phyloP scores from a whole-genome alignment of 2,113 vertebrate species.

The Potamarius usumacintae region DNA sequence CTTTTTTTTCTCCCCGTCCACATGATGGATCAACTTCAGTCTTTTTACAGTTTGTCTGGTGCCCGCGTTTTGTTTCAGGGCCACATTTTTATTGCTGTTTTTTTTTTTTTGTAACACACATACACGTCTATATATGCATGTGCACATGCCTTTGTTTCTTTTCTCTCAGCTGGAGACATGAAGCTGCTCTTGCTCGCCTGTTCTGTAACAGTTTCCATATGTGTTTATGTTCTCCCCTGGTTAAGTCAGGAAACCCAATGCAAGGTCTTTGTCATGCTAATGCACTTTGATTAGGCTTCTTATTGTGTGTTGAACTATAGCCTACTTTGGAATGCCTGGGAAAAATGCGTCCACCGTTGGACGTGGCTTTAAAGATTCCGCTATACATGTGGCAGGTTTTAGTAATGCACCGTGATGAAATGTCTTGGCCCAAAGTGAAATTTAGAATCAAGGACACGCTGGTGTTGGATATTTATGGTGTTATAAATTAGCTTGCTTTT shows the following conservation, averaged over 20 bases:
- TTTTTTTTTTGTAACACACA: background rate
- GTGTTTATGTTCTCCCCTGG: constrained; percentile 10
- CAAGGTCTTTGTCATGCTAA: constrained; percentile 16
- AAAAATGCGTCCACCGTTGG: background rate
- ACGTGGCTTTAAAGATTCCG: constrained; percentile 17
- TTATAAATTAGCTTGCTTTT: background rate
- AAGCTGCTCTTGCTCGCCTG: constrained; percentile 3
- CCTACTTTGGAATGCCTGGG: background rate
- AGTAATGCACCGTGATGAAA: constrained; percentile 7
- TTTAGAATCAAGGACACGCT: background rate
- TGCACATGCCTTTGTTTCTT: no score
- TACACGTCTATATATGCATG: background rate
- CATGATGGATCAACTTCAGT: constrained; percentile 14
- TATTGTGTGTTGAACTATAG: background rate
- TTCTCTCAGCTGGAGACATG: background rate
- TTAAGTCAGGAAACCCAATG: background rate
- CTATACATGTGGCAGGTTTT: constrained; percentile 36
- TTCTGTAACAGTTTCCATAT: background rate
- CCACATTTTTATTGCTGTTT: no score
- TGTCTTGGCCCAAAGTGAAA: background rate
- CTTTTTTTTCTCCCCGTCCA: constrained; percentile 32
- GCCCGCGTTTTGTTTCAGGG: background rate
- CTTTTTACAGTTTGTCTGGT: constrained; percentile 24
- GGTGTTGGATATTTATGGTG: background rate
- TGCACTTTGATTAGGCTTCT: background rate